Evolutionary conservation across 2,797 vertebrate species (phyloP).

Genomic region (Adelosebastes latens): DNA sequence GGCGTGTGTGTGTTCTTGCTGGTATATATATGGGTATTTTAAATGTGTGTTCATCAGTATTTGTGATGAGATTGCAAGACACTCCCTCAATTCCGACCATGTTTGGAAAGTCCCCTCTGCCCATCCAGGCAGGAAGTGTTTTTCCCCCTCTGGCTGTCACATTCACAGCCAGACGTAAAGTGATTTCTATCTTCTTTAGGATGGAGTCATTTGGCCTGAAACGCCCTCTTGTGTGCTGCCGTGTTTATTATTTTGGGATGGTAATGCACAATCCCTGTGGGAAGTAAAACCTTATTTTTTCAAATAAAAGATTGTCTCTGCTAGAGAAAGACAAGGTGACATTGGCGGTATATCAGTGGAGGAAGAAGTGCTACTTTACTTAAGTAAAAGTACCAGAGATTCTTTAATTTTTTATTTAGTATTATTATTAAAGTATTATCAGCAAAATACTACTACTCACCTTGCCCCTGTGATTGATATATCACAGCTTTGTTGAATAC

Average conservation of each 20-base stretch:
- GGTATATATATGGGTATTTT: constrained; percentile 2
- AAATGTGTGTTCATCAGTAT: constrained; percentile 19
- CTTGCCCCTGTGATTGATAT: neutral
- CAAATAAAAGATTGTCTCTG: neutral
- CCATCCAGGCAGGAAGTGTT: constrained; percentile 61
- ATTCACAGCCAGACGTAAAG: constrained; percentile 45
- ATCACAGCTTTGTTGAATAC: no score
- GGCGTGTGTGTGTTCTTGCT: constrained; percentile 15
- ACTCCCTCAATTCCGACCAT: constrained; percentile 39
- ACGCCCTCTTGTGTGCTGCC: constrained; percentile 12
- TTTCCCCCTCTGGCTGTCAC: constrained; percentile 32
- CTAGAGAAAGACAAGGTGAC: constrained; percentile 1
- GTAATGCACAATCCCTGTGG: neutral
- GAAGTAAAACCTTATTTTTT: neutral
- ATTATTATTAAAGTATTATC: neutral
- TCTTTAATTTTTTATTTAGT: no score
- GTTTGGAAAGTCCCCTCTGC: constrained; percentile 67
- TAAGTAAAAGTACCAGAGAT: neutral
- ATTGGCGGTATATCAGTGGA: neutral
- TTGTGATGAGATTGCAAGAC: constrained; percentile 40
- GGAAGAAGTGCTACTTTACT: neutral
- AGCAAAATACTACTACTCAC: neutral
- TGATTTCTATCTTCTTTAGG: constrained; percentile 67
- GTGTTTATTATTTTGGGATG: constrained; percentile 58
- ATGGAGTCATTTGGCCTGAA: constrained; percentile 21